Evolutionary conservation across 2,797 vertebrate species (phyloP).

Genomic region (Ctenosaura bakeri): DNA sequence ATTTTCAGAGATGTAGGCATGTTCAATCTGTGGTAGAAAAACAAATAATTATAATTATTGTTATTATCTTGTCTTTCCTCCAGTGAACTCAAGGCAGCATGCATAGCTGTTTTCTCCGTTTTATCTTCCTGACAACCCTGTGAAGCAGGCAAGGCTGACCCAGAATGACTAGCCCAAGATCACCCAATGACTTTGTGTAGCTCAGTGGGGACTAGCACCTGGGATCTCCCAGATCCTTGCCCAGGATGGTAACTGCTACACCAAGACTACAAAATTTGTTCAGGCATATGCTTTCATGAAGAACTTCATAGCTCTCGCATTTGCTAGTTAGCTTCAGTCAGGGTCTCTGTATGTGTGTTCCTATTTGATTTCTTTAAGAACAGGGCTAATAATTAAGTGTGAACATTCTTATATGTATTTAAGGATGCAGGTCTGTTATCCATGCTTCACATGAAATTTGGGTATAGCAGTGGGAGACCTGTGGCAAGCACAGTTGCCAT

Average conservation of each 20-base stretch:
- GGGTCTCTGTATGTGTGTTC: too few relatives aligned
- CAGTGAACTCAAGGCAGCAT: neutral
- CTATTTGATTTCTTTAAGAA: neutral
- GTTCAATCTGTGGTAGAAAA: neutral
- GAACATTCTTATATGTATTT: neutral
- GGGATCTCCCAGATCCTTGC: too few relatives aligned
- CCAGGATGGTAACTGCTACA: too few relatives aligned
- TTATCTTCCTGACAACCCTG: neutral
- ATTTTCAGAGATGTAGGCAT: neutral
- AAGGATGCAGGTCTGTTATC: neutral
- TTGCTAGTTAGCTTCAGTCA: too few relatives aligned
- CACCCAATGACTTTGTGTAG: neutral
- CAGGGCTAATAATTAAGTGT: neutral
- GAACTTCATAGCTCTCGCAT: too few relatives aligned
- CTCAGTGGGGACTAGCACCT: neutral
- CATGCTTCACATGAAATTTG: neutral
- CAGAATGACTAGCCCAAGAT: neutral
- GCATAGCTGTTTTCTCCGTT: neutral
- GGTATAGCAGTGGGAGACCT: neutral
- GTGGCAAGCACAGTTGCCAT: neutral
- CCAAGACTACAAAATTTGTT: too few relatives aligned
- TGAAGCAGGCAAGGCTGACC: neutral
- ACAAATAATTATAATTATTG: neutral
- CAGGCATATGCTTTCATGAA: too few relatives aligned
- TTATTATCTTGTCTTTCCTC: neutral